Base-by-base conservation (phyloP, 2,888 invertebrate species). In the Mimas tiliae region DNA sequence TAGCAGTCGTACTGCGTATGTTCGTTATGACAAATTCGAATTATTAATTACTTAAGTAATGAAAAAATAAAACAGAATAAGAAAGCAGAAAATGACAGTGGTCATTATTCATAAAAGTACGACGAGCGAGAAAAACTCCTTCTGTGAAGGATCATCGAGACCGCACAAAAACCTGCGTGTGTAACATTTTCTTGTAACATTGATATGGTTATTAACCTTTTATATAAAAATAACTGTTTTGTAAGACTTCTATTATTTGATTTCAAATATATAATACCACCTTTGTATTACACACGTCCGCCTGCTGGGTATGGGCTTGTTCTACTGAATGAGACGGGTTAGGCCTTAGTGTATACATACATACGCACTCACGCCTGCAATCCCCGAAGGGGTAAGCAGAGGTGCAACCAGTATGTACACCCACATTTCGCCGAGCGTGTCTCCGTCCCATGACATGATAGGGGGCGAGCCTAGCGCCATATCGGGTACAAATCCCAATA, bases 101-200 rank as follows among this genome's bases (percentile, higher is more conserved):
- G 58, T 58, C 58, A 58, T 55, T 55, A 38, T 58, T 58, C 58
- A 58, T 42, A 42, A 38, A 58, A 58, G 19, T 42, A 58, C 3
- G 42, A 38, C 14, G 16, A 16, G 19, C 42, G 8, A 58, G 58
- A 38, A 58, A 58, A 58, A 58, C 19, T 55, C n/a, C 27, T 11
- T 52, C 27, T 52, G 33, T 58, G 38, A 58, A 58, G 42, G 42
- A 42, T 58, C 58, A 21, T 21, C 0, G 19, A 55, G 55, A 19
- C 19, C 11, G 11, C 11, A 12, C 38, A 42, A 53, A 34, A 33
- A 34, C 9, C 8, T 42, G 6, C 58, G n/a, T 38, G 55, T 38
- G 58, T 38, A 16, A 9, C 11, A 16, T 11, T 16, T 3, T 34
- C 11, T 51, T 16, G 38, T 52, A 19, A 6, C 27, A 33, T 16